phyloP scores from a whole-genome alignment of 2,888 invertebrate species.

The Mystacides longicornis region DNA sequence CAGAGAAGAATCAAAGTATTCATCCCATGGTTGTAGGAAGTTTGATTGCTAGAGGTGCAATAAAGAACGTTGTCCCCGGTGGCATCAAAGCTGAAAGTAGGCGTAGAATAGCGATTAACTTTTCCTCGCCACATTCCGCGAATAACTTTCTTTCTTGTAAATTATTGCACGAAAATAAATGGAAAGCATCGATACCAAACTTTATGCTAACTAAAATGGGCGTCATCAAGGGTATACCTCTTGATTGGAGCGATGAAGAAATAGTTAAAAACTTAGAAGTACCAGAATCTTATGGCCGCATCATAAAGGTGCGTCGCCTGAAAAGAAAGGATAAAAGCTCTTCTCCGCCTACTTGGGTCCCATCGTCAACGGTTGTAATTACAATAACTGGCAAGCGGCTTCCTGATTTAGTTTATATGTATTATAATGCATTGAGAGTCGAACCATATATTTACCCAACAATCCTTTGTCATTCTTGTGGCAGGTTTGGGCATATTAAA shows the following conservation, averaged over 20 bases:
- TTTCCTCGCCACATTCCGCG: background rate
- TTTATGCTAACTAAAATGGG: background rate
- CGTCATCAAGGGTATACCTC: background rate
- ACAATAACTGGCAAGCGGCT: constrained; percentile 6
- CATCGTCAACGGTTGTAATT: background rate
- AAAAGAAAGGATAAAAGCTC: background rate
- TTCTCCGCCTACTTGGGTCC: background rate
- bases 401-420: background rate
- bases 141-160: background rate
- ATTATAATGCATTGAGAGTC: background rate
- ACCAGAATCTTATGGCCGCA: background rate
- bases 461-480: constrained; percentile 3
- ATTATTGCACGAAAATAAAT: background rate
- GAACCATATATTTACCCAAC: constrained; percentile 6
- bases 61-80: background rate
- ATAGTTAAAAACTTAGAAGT: background rate
- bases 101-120: background rate
- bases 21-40: background rate
- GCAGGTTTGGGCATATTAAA: constrained; percentile 6
- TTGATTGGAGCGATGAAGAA: background rate
- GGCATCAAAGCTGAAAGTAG: background rate
- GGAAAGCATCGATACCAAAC: background rate
- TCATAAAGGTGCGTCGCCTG: background rate
- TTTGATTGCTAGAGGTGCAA: background rate
- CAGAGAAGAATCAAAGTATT: too few species aligned